Percentiles rank a stretch among this genome's conserved stretches.
Conservation (phyloP, 2,888 invertebrate genomes). For the Scelioninae gen. 1 region DNA sequence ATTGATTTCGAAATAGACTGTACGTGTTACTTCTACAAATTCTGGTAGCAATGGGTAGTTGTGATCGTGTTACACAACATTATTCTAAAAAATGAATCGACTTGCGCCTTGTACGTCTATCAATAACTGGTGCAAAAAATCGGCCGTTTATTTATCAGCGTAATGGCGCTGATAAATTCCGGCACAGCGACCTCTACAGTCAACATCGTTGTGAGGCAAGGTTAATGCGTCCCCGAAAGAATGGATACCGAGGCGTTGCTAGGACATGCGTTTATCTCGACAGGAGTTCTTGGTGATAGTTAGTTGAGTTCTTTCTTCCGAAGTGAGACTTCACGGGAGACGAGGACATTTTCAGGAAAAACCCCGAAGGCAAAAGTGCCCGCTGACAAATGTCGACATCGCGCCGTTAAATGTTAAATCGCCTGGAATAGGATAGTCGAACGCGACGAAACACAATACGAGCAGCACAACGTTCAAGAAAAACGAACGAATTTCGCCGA, state of each 20-base stretch:
- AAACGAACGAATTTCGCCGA: slow-evolving; percentile 9
- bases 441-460: slow-evolving; percentile 38
- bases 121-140: slow-evolving; percentile 39
- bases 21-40: too few relatives aligned
- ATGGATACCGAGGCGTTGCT: slow-evolving; percentile 53
- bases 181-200: slow-evolving; percentile 8
- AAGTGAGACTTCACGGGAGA: slow-evolving; percentile 59
- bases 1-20: slow-evolving; percentile 20
- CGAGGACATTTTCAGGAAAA: slow-evolving; percentile 54
- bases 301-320: slow-evolving; percentile 51
- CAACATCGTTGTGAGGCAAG: slow-evolving; percentile 34
- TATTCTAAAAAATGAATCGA: slow-evolving; percentile 33
- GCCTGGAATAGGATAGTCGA: slow-evolving; percentile 60
- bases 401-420: slow-evolving; percentile 66
- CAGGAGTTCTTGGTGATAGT: slow-evolving; percentile 60
- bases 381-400: slow-evolving; percentile 63
- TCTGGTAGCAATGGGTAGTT: slow-evolving; percentile 49
- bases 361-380: slow-evolving; percentile 48
- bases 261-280: slow-evolving; percentile 52
- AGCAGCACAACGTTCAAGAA: slow-evolving; percentile 7
- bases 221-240: slow-evolving; percentile 54
- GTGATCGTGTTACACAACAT: slow-evolving; percentile 50
- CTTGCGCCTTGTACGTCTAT: slow-evolving; percentile 39
- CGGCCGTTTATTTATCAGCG: background rate
- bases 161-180: slow-evolving; percentile 52